Base-by-base conservation (phyloP, 30 jellyfish, hydroid and myxozoan species). In the Aurelia aurita region DNA sequence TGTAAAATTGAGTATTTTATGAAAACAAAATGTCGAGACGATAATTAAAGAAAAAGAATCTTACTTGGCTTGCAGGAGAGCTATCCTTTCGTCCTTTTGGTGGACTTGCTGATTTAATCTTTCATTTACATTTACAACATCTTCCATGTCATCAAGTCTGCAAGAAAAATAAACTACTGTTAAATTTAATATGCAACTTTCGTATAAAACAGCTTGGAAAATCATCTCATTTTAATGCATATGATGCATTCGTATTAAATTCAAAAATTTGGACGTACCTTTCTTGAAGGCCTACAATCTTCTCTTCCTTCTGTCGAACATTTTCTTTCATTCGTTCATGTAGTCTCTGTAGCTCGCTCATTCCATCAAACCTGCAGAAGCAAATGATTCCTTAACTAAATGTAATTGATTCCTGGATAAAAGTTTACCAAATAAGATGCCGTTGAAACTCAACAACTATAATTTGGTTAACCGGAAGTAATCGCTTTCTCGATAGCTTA, bases 21-120 rank as follows among this genome's bases (percentile, higher is more conserved):
- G n/a, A n/a, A 39, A 7, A 7, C 7, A 15, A 7, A 39, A 64
- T 2, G 47, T 12, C 13, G 25, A n/a, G 32, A 64, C 26, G 8
- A 19, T 18, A 64, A 7, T 18, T 5, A 32, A 16, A 69, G 26
- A 15, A 14, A 74, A 7, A 43, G 19, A 59, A 22, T 26, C 82
- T 20, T 90, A 95, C 99, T 92, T 89, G 69, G 91, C 88, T 74
- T 89, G 97, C 2, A 87, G 77, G 13, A 91, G 77, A 27, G 94
- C 39, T 19, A 95, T 73, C 47, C 91, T 74, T 58, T 95, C 97
- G 39, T 95, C 99, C 58, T 95, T 95, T 72, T 66, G 91, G 44
- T 95, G 90, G 43, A 95, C 96, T 64, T 89, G 99, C 25, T 95
- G 97, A 71, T 95, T 95, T 22, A 95, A 74, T 26, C 98, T 87